A percentile compares a stretch with the other conserved stretches of the same genome.
These are phyloP conservation scores for Enhydra lutris DNA, from an alignment of 2,113 vertebrate species.

Conservation along the genomic window DNA sequence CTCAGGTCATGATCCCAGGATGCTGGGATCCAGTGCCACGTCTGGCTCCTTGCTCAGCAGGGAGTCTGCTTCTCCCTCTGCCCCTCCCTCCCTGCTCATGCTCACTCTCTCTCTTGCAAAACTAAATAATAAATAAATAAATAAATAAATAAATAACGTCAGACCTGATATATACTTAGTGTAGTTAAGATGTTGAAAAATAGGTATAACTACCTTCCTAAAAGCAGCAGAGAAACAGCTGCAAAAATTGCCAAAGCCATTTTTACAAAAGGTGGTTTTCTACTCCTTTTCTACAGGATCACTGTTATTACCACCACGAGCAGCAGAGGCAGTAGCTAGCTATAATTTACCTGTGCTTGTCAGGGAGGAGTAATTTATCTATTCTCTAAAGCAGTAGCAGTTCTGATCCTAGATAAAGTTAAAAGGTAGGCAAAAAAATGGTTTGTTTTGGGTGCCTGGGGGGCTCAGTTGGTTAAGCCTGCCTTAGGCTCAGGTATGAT, in stretches of 20 bases:
- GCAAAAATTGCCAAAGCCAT: not conserved
- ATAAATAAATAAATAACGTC: too few relatives aligned
- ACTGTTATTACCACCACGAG: too few relatives aligned
- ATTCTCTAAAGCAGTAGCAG: not conserved
- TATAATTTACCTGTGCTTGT: not conserved
- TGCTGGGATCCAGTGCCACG: too few relatives aligned
- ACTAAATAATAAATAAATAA: too few relatives aligned
- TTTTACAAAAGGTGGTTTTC: not conserved
- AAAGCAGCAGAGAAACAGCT: not conserved
- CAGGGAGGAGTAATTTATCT: not conserved
- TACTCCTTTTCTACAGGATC: not conserved
- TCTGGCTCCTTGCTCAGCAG: too few relatives aligned
- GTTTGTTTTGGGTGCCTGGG: not conserved
- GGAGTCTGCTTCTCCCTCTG: too few relatives aligned
- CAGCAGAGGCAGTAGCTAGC: too few relatives aligned
- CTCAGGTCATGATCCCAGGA: too few relatives aligned
- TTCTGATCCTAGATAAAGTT: not conserved
- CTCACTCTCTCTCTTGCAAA: too few relatives aligned
- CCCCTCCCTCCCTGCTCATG: too few relatives aligned
- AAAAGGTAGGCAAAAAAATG: not conserved
- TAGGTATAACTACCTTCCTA: not conserved
- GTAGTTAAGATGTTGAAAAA: not conserved
- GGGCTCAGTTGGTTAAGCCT: not conserved
- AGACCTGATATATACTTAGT: too few relatives aligned
- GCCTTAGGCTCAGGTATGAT: not conserved